Evolutionary conservation across 2,797 vertebrate genomes (phyloP), one percentile per base, ranked within the genome.

Genomic region (Erethizon dorsatum): DNA sequence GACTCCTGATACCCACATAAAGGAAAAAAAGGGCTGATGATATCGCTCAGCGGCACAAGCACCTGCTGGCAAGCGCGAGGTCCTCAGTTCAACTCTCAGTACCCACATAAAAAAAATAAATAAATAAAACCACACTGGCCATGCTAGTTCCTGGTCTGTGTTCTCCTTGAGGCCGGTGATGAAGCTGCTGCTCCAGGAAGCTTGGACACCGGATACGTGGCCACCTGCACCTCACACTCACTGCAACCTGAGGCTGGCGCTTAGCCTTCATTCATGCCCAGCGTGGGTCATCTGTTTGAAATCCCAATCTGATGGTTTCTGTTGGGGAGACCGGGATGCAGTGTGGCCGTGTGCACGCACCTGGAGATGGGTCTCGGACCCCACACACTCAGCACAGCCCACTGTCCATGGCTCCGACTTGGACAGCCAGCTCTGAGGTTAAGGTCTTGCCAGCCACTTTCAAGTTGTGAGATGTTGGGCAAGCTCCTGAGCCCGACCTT

Each of bases 391-490:
- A 22, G 47, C 28, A 5, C 0, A 12, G 6, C 10, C 6, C 28
- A 12, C 57, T 15, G 67, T 9, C 75, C 56, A 12, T 41, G 24
- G 26, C 17, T 85, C 80, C 20, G 37, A 73, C 33, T 54, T 37
- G 59, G 4, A 52, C 47, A 89, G 17, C 82, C 1, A 82, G 73
- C 8, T 65, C 57, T 11, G 54, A 26, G 45, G 59, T 56, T 91
- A 80, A 75, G 80, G 47, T 88, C 14, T 67, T 91, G n/a, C 65
- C 73, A 83, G 50, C 45, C 11, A 13, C 65, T 77, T 94, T 82
- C 4, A 31, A 93, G 50, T 41, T 80, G 10, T 24, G 75, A 67
- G 52, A 57, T 75, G 65, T 41, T 6, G 22, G 41, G 37, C 3
- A 33, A 75, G 67, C 67, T n/a, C 90, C 26, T 52, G 41, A 82